Conservation (phyloP, 2,113 vertebrate genomes). For the Scortum barcoo region DNA sequence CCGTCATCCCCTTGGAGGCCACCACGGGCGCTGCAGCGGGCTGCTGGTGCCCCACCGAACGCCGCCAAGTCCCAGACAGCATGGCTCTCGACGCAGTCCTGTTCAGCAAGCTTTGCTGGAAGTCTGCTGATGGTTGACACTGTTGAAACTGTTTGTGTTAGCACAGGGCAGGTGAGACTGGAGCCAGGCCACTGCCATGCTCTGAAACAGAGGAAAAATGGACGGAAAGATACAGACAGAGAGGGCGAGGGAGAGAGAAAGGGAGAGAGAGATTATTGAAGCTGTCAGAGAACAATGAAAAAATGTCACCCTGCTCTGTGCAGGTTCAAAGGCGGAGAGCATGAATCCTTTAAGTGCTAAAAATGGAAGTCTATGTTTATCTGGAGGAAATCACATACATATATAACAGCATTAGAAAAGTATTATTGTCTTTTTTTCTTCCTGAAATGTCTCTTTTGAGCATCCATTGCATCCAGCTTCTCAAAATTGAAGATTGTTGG, state of each 20-base stretch:
- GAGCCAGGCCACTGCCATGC: slow-evolving; percentile 70
- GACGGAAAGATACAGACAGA: not conserved
- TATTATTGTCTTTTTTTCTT: not conserved
- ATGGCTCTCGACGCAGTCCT: slow-evolving; percentile 76
- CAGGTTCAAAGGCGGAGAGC: slow-evolving; percentile 35
- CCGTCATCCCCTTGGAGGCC: slow-evolving; percentile 52
- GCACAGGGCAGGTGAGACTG: slow-evolving; percentile 55
- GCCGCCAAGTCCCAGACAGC: slow-evolving; percentile 85
- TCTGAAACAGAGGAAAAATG: slow-evolving; percentile 68
- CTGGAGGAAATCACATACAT: slow-evolving; percentile 13
- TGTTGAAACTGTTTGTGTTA: slow-evolving; percentile 23
- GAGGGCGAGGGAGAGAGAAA: not conserved
- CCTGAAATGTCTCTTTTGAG: not conserved
- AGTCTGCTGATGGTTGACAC: not conserved
- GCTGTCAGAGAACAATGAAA: slow-evolving; percentile 38
- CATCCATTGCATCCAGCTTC: too few relatives aligned
- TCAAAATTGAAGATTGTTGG: too few relatives aligned
- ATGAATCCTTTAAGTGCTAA: slow-evolving; percentile 39
- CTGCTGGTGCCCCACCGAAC: slow-evolving; percentile 70
- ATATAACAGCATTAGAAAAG: not conserved
- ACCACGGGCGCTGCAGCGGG: slow-evolving; percentile 14
- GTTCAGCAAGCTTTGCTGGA: slow-evolving; percentile 62
- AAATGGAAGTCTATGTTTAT: slow-evolving; percentile 48
- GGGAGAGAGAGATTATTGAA: slow-evolving; percentile 32
- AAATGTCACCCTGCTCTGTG: slow-evolving; percentile 12